Evolutionary conservation across 2,888 invertebrate species (phyloP).

Genomic region (Anodontia alba): DNA sequence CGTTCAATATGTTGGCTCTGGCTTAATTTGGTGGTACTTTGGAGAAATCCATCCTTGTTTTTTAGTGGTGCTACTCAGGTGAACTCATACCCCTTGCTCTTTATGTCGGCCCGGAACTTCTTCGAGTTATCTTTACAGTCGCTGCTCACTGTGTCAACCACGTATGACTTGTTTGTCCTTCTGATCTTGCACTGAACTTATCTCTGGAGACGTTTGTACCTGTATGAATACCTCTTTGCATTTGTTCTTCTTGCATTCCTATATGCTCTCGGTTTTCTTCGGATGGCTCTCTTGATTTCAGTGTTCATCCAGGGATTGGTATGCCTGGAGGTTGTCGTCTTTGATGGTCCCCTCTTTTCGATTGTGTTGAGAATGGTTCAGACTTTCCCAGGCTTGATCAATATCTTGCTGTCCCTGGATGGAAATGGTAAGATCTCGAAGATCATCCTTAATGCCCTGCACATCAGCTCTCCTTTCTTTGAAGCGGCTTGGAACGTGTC

Average conservation of each 20-base stretch:
- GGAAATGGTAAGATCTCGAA: background rate
- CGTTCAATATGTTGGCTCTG: no score
- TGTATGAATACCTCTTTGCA: conserved; percentile 16
- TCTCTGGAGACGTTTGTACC: conserved; percentile 14
- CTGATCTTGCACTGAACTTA: conserved; percentile 4
- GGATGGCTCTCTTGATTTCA: background rate
- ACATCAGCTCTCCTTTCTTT: background rate
- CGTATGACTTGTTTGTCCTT: background rate
- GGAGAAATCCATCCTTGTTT: no score
- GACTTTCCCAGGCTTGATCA: no score
- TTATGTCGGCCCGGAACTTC: no score
- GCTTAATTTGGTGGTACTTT: no score
- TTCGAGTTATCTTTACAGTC: no score
- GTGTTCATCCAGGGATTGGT: conserved; percentile 31
- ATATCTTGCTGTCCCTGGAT: no score
- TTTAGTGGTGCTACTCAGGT: no score
- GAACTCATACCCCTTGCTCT: no score
- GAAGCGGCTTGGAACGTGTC: conserved; percentile 1
- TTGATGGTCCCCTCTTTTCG: conserved; percentile 9
- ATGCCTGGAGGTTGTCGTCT: conserved; percentile 16
- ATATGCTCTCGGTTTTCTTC: background rate
- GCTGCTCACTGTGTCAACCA: background rate
- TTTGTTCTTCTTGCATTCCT: background rate
- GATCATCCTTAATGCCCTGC: background rate
- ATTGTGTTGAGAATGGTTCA: background rate